phyloP scores from a whole-genome alignment of 2,888 invertebrate species.

The Mesorhabditis sp. region DNA sequence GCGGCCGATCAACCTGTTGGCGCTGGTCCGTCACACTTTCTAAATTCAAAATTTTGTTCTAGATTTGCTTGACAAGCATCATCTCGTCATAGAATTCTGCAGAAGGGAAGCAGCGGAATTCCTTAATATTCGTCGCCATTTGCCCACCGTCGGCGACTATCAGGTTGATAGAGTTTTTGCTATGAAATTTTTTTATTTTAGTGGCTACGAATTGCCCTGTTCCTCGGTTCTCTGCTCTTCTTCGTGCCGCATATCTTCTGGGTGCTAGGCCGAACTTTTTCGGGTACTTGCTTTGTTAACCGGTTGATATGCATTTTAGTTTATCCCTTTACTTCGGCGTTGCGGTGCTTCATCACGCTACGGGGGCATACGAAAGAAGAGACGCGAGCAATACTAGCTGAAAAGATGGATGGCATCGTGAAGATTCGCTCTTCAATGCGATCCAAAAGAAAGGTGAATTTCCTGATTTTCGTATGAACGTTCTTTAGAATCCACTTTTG shows the following conservation, averaged over 20 bases:
- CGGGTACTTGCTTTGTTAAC: neutral
- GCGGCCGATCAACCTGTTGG: neutral
- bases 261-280: constrained; percentile 1
- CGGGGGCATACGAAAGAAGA: neutral
- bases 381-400: neutral
- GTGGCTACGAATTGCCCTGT: neutral
- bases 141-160: constrained; percentile 2
- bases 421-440: too few relatives aligned
- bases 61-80: neutral
- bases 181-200: neutral
- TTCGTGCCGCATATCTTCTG: neutral
- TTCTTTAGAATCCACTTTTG: neutral
- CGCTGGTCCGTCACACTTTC: neutral
- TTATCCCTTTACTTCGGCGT: neutral
- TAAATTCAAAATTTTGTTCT: neutral
- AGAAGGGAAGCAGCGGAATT: neutral
- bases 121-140: neutral
- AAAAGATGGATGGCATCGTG: too few relatives aligned
- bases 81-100: neutral
- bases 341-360: neutral
- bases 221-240: neutral
- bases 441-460: too few relatives aligned
- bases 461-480: too few relatives aligned
- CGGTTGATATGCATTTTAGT: neutral
- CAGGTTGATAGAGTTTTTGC: neutral